These are phyloP conservation scores for Ancistrus triradiatus DNA, from an alignment of 2,113 vertebrate species.

Conservation along the genomic window DNA sequence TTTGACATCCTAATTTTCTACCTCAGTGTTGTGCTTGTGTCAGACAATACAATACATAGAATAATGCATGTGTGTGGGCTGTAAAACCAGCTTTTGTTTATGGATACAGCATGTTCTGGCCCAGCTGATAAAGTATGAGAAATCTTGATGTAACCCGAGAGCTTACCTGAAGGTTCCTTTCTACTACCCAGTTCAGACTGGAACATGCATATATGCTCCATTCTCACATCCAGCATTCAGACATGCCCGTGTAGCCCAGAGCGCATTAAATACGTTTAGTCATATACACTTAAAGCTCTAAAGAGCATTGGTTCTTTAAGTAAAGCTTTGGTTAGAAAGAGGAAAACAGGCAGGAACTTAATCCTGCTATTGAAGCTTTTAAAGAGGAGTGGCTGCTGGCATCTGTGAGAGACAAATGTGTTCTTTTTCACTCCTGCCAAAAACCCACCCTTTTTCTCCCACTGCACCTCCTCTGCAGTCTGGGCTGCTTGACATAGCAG, in stretches of 20 bases:
- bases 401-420: slow-evolving; percentile 34
- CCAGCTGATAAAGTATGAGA: not conserved
- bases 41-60: too few species aligned
- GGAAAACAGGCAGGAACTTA: slow-evolving; percentile 43
- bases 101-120: too few species aligned
- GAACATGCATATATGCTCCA: slow-evolving; percentile 3
- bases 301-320: slow-evolving; percentile 34
- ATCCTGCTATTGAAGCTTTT: slow-evolving; percentile 43
- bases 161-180: slow-evolving; percentile 11
- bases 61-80: too few species aligned
- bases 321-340: slow-evolving; percentile 37
- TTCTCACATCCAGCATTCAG: slow-evolving; percentile 9
- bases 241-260: slow-evolving; percentile 14
- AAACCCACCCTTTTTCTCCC: slow-evolving; percentile 26
- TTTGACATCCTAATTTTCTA: too few species aligned
- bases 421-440: slow-evolving; percentile 44
- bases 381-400: slow-evolving; percentile 39
- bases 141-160: slow-evolving; percentile 12
- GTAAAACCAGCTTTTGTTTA: too few species aligned
- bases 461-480: slow-evolving; percentile 14
- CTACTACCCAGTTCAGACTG: slow-evolving; percentile 1
- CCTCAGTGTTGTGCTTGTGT: too few species aligned
- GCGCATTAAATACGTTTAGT: slow-evolving; percentile 16
- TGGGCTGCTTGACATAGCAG: slow-evolving; percentile 12
- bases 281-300: slow-evolving; percentile 16